Evolutionary conservation across 2,888 invertebrate genomes (phyloP), one percentile per base, ranked within the genome.

Genomic region (Rapana venosa): DNA sequence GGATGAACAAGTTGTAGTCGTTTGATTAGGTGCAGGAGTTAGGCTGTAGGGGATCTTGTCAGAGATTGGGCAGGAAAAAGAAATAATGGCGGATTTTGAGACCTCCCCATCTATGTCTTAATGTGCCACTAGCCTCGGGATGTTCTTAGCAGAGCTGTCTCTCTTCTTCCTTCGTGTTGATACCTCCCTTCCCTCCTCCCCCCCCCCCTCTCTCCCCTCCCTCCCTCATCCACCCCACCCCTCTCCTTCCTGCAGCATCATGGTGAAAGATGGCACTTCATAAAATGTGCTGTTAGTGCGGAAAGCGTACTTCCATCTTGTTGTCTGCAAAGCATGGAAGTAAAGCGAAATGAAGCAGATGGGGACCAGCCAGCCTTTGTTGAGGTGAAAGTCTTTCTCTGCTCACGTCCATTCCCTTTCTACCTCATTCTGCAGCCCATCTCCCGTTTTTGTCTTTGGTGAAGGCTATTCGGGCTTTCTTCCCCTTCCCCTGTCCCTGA

Each of bases 361-460:
- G 35, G 74, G 36, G 47, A 83, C 26, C 47, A 47, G 81, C 26
- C 47, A 47, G 81, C 6, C 47, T 26, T 87, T 66, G 70, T 13
- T 22, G 26, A 22, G 35, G n/a, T 66, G 86, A 87, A 87, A 61
- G 36, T 87, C 66, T 70, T 87, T 87, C 86, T 32, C 66, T 70
- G 66, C 70, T 56, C 56, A 58, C 66, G 86, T 87, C 70, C 66
- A 66, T 87, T 87, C 66, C 86, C 86, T 66, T 66, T 87, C 70
- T 6, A 36, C 22, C 66, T 17, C 58, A 32, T 17, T 66, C n/a
- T 70, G 22, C n/a, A n/a, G n/a, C n/a, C 86, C 56, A 35, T 58
- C 70, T 32, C 70, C 85, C 85, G 61, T 58, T 58, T 17, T 30
- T 30, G 58, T 61, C 58, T 32, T 17, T 83, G 5, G 20, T 6